These are phyloP conservation scores for Psilopsiagon aurifrons DNA, from an alignment of 2,113 vertebrate genomes.

Conservation along the genomic window DNA sequence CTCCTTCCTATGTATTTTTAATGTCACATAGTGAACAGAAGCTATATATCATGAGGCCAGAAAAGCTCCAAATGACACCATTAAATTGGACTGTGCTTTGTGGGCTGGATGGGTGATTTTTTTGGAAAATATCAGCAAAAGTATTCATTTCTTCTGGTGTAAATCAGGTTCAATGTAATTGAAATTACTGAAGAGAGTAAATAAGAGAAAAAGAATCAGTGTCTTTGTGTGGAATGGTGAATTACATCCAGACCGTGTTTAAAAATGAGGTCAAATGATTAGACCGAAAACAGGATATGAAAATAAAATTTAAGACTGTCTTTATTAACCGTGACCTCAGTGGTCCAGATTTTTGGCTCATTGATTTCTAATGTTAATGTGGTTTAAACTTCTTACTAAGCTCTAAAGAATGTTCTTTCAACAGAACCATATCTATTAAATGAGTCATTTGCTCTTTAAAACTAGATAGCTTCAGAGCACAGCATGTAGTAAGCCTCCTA, in stretches of 20 bases:
- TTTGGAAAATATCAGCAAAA: background rate
- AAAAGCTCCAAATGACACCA: background rate
- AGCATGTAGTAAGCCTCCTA: conserved; percentile 41
- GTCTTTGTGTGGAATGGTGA: background rate
- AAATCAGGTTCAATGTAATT: background rate
- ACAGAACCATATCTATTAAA: conserved; percentile 57
- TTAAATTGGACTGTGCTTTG: background rate
- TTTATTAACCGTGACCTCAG: conserved; percentile 55
- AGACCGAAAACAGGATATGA: conserved; percentile 39
- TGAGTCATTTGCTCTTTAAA: conserved; percentile 61
- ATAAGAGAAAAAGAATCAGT: background rate
- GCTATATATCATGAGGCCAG: background rate
- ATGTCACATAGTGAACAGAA: background rate
- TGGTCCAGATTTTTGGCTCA: conserved; percentile 47
- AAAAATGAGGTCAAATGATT: conserved; percentile 45
- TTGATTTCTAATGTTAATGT: conserved; percentile 63
- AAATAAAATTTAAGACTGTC: conserved; percentile 50
- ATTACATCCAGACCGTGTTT: conserved; percentile 33
- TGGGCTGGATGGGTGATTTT: background rate
- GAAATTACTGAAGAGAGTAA: background rate
- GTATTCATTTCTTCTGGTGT: background rate
- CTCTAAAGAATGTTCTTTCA: conserved; percentile 60
- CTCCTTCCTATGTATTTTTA: background rate
- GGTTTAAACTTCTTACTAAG: conserved; percentile 57
- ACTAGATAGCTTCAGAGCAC: conserved; percentile 18